Conservation (phyloP, 2,888 invertebrate genomes). For the Acleris literana region DNA sequence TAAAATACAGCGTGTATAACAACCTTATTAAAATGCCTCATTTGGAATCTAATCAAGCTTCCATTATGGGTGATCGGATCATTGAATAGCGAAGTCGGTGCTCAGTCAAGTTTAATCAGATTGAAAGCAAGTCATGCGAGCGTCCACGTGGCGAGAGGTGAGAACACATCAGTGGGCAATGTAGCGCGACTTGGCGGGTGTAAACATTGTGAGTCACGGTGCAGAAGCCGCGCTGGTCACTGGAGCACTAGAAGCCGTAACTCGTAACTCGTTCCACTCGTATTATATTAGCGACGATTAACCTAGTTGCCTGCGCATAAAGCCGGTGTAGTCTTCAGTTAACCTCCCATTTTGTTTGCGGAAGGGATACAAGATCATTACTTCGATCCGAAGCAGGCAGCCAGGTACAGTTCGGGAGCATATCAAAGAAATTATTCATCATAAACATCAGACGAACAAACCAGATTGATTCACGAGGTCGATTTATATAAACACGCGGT, state of each 20-base stretch:
- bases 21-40: neutral
- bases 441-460: constrained; percentile 29
- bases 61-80: neutral
- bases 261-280: constrained; percentile 54
- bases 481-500: constrained; percentile 22
- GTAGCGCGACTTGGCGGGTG: constrained; percentile 38
- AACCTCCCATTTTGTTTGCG: constrained; percentile 45
- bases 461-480: constrained; percentile 22
- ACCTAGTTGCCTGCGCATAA: constrained; percentile 66
- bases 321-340: constrained; percentile 49
- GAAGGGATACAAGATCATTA: constrained; percentile 33
- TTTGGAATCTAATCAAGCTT: neutral
- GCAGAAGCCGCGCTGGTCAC: constrained; percentile 56
- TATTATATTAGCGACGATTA: constrained; percentile 67
- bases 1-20: neutral
- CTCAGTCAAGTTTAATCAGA: constrained; percentile 2
- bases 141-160: constrained; percentile 22
- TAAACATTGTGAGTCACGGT: constrained; percentile 63
- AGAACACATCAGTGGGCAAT: constrained; percentile 39
- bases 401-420: constrained; percentile 22
- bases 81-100: neutral
- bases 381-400: constrained; percentile 28
- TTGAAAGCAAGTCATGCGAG: neutral
- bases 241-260: constrained; percentile 51
- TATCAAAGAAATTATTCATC: constrained; percentile 34